Percentiles rank a stretch among this genome's conserved stretches.
Evolutionary conservation across 2,888 invertebrate genomes (phyloP).

Genomic region (Germaria angustata): DNA sequence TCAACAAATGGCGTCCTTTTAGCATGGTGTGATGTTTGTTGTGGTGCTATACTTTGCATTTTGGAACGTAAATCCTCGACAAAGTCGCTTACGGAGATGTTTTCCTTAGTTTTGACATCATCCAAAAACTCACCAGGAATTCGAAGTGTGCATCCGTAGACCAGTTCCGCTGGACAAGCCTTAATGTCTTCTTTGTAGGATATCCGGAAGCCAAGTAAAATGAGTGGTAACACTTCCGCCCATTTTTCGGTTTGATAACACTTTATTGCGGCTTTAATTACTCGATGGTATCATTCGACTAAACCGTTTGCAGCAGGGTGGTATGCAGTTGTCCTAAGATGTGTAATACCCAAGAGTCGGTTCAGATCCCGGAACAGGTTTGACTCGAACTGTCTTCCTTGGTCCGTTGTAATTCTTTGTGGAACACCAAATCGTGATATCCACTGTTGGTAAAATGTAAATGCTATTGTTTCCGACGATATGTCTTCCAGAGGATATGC

Average conservation of each 20-base stretch:
- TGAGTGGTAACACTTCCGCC: neutral
- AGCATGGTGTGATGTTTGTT: neutral
- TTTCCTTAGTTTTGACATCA: too few species aligned
- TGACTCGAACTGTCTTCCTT: constrained; percentile 28
- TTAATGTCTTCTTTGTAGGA: neutral
- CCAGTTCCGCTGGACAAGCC: too few species aligned
- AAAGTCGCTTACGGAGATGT: too few species aligned
- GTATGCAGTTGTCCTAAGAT: constrained; percentile 28
- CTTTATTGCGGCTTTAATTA: constrained; percentile 18
- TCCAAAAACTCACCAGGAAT: too few species aligned
- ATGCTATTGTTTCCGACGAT: too few species aligned
- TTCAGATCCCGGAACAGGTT: constrained; percentile 69
- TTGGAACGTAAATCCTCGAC: too few species aligned
- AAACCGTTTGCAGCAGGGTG: constrained; percentile 56
- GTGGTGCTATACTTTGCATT: neutral
- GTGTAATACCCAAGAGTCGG: constrained; percentile 55
- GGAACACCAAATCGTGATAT: too few species aligned
- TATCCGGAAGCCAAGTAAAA: neutral
- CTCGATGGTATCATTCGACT: constrained; percentile 55
- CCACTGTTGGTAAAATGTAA: too few species aligned
- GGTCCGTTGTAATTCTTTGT: constrained; percentile 72
- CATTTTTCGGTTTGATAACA: neutral
- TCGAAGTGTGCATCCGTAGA: too few species aligned
- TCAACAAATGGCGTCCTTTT: neutral
- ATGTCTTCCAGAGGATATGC: too few species aligned